Conservation (phyloP, 2,113 vertebrate species). For the Corydoras sp. region DNA sequence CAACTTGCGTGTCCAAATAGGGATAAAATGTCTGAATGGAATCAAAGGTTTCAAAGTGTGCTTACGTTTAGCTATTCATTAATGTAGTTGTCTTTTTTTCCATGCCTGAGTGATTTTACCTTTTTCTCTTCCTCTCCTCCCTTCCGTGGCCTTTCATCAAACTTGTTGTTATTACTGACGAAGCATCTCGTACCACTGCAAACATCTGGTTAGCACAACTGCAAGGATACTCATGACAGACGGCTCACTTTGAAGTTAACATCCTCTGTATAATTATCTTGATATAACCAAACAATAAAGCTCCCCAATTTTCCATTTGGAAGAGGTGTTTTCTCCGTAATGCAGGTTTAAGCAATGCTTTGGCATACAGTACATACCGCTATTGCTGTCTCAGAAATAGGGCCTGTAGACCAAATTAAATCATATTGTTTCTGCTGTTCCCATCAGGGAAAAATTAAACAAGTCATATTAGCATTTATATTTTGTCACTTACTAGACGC, state of each 20-base stretch:
- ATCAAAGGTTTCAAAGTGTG: constrained; percentile 16
- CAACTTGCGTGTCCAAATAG: constrained; percentile 17
- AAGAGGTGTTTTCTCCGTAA: constrained; percentile 31
- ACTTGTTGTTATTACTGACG: constrained; percentile 60
- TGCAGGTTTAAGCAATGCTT: constrained; percentile 16
- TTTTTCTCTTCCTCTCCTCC: constrained; percentile 11
- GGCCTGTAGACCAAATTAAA: not conserved
- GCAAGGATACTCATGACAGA: constrained; percentile 32
- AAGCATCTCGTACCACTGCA: constrained; percentile 41
- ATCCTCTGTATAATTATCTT: constrained; percentile 52
- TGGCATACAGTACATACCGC: constrained; percentile 19
- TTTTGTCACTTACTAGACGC: no score
- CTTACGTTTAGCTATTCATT: not conserved
- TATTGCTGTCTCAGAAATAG: constrained; percentile 30
- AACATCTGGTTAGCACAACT: constrained; percentile 58
- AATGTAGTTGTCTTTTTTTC: not conserved
- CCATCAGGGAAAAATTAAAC: no score
- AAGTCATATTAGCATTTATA: no score
- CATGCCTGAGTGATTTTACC: not conserved
- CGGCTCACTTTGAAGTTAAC: constrained; percentile 44
- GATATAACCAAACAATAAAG: constrained; percentile 52
- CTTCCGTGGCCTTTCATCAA: constrained; percentile 47
- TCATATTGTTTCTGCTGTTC: no score
- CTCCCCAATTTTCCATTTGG: constrained; percentile 48
- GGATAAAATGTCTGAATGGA: constrained; percentile 40